Evolutionary conservation across 1,140 invertebrate species (phyloP).

Genomic region (Vanessa tameamea): DNA sequence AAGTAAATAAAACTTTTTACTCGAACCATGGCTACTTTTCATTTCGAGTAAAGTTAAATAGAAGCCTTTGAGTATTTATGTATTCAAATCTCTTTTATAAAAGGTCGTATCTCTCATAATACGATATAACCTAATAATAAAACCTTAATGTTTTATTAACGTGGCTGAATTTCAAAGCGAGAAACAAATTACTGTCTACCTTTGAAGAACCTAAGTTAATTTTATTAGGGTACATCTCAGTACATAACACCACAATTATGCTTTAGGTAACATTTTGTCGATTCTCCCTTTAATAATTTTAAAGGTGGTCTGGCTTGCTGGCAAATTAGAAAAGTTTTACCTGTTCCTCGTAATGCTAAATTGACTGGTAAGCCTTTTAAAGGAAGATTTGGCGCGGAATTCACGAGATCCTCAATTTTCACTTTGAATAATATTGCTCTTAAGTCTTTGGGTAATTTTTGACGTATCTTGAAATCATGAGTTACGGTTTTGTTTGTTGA

Average conservation of each 20-base stretch:
- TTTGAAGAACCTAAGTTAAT: constrained; percentile 13
- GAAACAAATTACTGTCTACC: constrained; percentile 17
- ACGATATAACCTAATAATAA: constrained; percentile 4
- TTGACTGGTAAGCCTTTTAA: constrained; percentile 41
- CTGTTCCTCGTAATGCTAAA: constrained; percentile 37
- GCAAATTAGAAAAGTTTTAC: constrained; percentile 47
- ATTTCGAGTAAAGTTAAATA: no score
- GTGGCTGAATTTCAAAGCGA: constrained; percentile 20
- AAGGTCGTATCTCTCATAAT: constrained; percentile 3
- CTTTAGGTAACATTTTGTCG: constrained; percentile 11
- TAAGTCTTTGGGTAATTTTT: constrained; percentile 26
- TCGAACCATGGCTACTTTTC: no score
- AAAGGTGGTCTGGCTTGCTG: constrained; percentile 27
- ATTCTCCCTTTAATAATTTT: constrained; percentile 38
- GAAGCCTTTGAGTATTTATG: no score
- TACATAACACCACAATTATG: constrained; percentile 28
- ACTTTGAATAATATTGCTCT: constrained; percentile 29
- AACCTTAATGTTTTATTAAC: constrained; percentile 17
- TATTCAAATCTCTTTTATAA: background rate
- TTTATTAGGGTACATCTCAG: constrained; percentile 29
- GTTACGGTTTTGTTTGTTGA: background rate
- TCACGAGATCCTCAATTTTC: constrained; percentile 29
- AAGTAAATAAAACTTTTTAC: no score
- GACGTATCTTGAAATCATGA: constrained; percentile 20
- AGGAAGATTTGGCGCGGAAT: constrained; percentile 33